Percentiles rank a stretch among this genome's conserved stretches.
These are phyloP conservation scores for Anagyrus pseudococci DNA, from an alignment of 2,888 invertebrate species.

Conservation along the genomic window DNA sequence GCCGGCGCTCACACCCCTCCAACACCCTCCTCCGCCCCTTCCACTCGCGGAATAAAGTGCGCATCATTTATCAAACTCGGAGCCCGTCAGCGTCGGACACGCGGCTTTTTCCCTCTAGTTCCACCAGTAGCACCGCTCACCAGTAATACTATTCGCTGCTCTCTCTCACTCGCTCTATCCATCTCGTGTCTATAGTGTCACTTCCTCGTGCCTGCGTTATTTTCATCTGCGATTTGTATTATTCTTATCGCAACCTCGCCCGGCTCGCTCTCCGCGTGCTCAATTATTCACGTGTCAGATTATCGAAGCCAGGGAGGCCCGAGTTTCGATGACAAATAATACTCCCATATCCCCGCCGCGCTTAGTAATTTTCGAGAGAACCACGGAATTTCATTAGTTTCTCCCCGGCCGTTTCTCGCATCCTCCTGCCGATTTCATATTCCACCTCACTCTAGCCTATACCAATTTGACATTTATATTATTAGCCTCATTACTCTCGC, in stretches of 20 bases:
- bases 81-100: slow-evolving; percentile 44
- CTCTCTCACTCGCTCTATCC: slow-evolving; percentile 21
- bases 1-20: slow-evolving; percentile 47
- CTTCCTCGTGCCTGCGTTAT: slow-evolving; percentile 43
- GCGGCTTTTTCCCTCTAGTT: no score
- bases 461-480: no score
- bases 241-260: slow-evolving; percentile 43
- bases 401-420: no score
- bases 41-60: slow-evolving; percentile 47
- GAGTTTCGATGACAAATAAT: slow-evolving; percentile 47
- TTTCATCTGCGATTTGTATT: slow-evolving; percentile 52
- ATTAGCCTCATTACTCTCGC: no score
- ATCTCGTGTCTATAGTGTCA: slow-evolving; percentile 27
- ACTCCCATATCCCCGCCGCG: slow-evolving; percentile 14
- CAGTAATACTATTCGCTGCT: no score
- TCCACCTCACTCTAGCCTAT: no score
- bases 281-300: slow-evolving; percentile 38
- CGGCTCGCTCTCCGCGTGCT: slow-evolving; percentile 26
- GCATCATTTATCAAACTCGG: slow-evolving; percentile 57
- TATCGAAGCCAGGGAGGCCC: slow-evolving; percentile 8
- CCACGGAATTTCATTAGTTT: no score
- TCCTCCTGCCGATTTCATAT: no score
- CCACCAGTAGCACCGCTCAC: no score
- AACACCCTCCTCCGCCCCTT: no score
- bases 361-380: not conserved